Base-by-base conservation (phyloP, 2,113 vertebrate genomes). In the Triplophysa rosa region DNA sequence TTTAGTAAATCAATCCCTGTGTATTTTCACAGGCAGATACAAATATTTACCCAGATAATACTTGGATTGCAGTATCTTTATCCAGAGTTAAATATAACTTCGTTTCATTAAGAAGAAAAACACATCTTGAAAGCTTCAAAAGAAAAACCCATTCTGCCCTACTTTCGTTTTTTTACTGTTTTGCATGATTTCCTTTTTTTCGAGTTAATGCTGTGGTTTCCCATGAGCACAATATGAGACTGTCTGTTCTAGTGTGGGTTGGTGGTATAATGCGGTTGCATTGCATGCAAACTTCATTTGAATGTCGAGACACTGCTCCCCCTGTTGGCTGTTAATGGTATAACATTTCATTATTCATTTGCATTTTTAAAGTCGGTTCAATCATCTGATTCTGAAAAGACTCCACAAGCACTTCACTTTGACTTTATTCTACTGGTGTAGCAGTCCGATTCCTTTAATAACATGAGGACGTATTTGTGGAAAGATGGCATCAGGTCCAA, bases 301-400 rank as follows among this genome's bases (percentile, higher is more conserved):
- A 75, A 62, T 58, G 70, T 29, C 19, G 4, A 33, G 14, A 67
- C 61, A 67, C 63, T 49, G 77, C 87, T 62, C 87, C 89, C 81
- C 81, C 87, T 89, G 89, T 85, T 87, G 90, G 82, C 82, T 81
- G 70, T 86, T 4, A 70, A 58, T 80, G 66, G 67, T 75, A 67
- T 33, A 33, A 37, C 67, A 49, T 10, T 70, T 56, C 59, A 37
- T 74, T 49, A 76, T 81, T 82, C 65, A 56, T 68, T 77, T 68
- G 17, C 54, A 40, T 42, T 67, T 26, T 40, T 61, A n/a, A 52
- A 8, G 2, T 68, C 45, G 21, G 56, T 52, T 23, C 73, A n/a
- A 21, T 24, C 11, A 23, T 26, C 9, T 64, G 58, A 24, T 75
- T 67, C 45, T 21, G 8, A 68, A 79, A 79, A 68, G 33, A 82